Evolutionary conservation across 2,797 vertebrate species (phyloP), one percentile per base, ranked within the genome.

Genomic region (Ciconia nigra): DNA sequence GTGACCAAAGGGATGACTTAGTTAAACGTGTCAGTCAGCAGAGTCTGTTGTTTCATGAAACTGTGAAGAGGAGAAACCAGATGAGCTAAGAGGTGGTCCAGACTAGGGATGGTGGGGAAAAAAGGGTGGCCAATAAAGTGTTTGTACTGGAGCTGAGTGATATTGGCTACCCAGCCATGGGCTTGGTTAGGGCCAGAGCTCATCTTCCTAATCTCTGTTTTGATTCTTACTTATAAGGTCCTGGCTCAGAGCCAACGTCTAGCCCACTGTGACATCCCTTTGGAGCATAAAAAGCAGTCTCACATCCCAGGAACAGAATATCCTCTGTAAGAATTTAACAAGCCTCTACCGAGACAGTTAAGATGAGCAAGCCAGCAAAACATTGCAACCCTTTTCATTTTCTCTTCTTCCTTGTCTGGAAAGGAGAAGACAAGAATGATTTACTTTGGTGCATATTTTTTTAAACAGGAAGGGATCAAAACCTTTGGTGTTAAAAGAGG

Each of bases 381-480:
- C 11, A 11, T 42, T 73, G 47, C 72, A 97, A 78, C 79, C 76
- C 71, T 73, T 87, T 91, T 82, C 82, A 91, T 96, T 96, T 97
- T 94, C 94, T 89, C 81, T 88, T 65, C 76, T 94, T 91, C 69
- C 86, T 79, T 78, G 35, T 37, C 84, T 89, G 79, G 78, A 91
- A 96, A 74, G 74, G 51, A 80, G 78, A 74, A 88, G 79, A 66
- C 51, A 69, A 90, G 67, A 78, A 83, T 66, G 12, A 63, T 95
- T 81, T 81, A 20, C 69, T 83, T 96, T 96, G 67, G 70, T 88
- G 70, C 57, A 71, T 66, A 47, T 41, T 73, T 91, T 83, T 90
- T 94, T 87, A 39, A 91, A 61, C 19, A 95, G 61, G 35, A 91
- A 95, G 49, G 57, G 46, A 94, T 90, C 74, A 88, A 88, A 95